These are phyloP conservation scores for Pteria penguin DNA, from an alignment of 2,888 invertebrate species.

Conservation along the genomic window DNA sequence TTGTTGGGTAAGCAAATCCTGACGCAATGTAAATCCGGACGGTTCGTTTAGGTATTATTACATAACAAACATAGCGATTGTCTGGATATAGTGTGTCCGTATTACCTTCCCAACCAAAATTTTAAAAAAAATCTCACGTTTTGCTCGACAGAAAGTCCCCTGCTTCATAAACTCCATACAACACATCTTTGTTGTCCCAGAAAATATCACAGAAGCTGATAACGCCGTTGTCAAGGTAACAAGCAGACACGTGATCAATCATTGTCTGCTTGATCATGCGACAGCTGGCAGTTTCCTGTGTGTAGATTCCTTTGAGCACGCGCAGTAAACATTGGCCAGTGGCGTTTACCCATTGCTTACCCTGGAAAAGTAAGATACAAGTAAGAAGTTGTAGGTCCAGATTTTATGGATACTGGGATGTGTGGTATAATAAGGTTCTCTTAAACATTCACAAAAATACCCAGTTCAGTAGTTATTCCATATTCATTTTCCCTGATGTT, in stretches of 20 bases:
- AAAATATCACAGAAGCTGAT: constrained; percentile 35
- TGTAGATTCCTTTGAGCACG: constrained; percentile 27
- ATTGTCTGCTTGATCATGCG: constrained; percentile 21
- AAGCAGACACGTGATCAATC: constrained; percentile 27
- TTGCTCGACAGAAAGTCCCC: constrained; percentile 11
- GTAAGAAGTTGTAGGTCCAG: too few relatives aligned
- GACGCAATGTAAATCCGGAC: too few relatives aligned
- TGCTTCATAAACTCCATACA: constrained; percentile 26
- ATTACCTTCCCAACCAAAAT: too few relatives aligned
- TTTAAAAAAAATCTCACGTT: constrained; percentile 6
- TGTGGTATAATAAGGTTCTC: too few relatives aligned
- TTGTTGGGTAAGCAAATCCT: too few relatives aligned
- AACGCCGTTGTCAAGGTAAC: constrained; percentile 27
- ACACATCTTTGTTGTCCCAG: constrained; percentile 24
- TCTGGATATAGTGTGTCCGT: too few relatives aligned
- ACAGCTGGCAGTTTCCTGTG: constrained; percentile 18
- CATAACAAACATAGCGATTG: too few relatives aligned
- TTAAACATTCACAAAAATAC: too few relatives aligned
- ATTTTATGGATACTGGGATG: too few relatives aligned
- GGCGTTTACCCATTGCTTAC: constrained; percentile 19
- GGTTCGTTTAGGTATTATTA: too few relatives aligned
- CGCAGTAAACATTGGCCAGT: constrained; percentile 17
- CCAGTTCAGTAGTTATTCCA: too few relatives aligned
- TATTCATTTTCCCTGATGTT: too few relatives aligned
- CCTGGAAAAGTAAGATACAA: constrained; percentile 1